Evolutionary conservation across 1,140 invertebrate genomes (phyloP).

Genomic region (Drosophila arawakana): DNA sequence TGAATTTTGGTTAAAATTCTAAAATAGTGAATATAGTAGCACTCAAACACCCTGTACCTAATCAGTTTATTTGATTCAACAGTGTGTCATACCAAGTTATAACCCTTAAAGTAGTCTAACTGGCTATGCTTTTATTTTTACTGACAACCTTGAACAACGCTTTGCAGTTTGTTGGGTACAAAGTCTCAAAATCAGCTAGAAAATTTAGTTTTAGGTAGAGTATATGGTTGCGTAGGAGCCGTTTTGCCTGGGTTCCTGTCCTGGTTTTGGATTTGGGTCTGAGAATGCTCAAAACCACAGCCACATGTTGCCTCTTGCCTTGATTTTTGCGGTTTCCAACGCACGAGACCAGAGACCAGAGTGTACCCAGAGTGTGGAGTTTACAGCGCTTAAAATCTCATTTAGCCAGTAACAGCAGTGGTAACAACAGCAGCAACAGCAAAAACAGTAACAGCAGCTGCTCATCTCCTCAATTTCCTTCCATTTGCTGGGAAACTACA

Average conservation of each 20-base stretch:
- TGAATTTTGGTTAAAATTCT: no score
- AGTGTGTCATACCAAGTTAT: no score
- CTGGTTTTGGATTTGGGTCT: constrained; percentile 4
- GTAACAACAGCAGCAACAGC: not conserved
- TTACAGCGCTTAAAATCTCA: constrained; percentile 71
- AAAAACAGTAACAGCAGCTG: not conserved
- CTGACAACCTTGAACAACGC: no score
- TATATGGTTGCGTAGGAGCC: not conserved
- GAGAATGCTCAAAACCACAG: constrained; percentile 19
- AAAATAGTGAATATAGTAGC: no score
- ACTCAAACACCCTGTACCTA: no score
- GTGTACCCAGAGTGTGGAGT: constrained; percentile 14
- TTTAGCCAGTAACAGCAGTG: constrained; percentile 58
- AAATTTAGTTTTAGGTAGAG: not conserved
- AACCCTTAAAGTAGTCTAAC: no score
- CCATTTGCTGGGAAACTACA: not conserved
- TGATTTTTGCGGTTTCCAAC: constrained; percentile 66
- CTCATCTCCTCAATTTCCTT: not conserved
- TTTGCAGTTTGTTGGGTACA: no score
- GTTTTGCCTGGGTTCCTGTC: not conserved
- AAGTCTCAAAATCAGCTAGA: no score
- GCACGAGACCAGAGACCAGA: constrained; percentile 9
- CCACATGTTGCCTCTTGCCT: constrained; percentile 66
- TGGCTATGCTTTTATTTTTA: no score
- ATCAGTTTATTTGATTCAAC: no score